A percentile compares a stretch with the other conserved stretches of the same genome.
Evolutionary conservation across 37 sponge, comb jelly and placozoan genomes (phyloP).

Genomic region (Dysidea cf. avara): DNA sequence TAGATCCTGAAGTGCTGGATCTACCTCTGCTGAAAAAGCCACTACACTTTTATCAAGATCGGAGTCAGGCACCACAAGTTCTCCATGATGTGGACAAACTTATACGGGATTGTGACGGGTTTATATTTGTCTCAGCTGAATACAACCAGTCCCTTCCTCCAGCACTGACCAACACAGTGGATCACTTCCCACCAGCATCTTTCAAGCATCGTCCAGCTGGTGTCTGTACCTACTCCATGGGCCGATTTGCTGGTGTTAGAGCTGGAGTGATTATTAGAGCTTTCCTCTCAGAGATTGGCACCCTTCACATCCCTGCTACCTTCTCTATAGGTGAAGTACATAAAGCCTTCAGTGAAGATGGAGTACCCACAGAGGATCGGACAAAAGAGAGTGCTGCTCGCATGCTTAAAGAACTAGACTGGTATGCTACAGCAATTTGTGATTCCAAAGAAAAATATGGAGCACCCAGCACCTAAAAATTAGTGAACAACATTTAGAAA

Average conservation of each 20-base stretch:
- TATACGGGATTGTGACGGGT: slow-evolving; percentile 75
- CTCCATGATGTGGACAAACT: slow-evolving; percentile 62
- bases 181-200: slow-evolving; percentile 76
- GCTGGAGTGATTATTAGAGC: slow-evolving; percentile 69
- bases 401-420: slow-evolving; percentile 68
- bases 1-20: slow-evolving; percentile 77
- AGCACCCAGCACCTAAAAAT: slow-evolving; percentile 6
- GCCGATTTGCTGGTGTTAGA: slow-evolving; percentile 76
- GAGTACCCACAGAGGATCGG: slow-evolving; percentile 23
- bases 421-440: slow-evolving; percentile 82
- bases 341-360: slow-evolving; percentile 64
- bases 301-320: slow-evolving; percentile 32
- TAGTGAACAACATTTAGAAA: too few relatives aligned
- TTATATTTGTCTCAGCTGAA: slow-evolving; percentile 73
- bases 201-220: slow-evolving; percentile 75
- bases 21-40: slow-evolving; percentile 83
- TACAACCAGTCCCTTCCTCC: slow-evolving; percentile 94
- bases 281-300: slow-evolving; percentile 76
- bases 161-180: slow-evolving; percentile 90
- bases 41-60: slow-evolving; percentile 57
- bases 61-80: slow-evolving; percentile 50
- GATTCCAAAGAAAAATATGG: slow-evolving; percentile 58
- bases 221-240: slow-evolving; percentile 79
- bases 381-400: slow-evolving; percentile 57
- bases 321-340: slow-evolving; percentile 73